Evolutionary conservation across 2,113 vertebrate species (phyloP), one percentile per base, ranked within the genome.

Genomic region (Scomber scombrus): DNA sequence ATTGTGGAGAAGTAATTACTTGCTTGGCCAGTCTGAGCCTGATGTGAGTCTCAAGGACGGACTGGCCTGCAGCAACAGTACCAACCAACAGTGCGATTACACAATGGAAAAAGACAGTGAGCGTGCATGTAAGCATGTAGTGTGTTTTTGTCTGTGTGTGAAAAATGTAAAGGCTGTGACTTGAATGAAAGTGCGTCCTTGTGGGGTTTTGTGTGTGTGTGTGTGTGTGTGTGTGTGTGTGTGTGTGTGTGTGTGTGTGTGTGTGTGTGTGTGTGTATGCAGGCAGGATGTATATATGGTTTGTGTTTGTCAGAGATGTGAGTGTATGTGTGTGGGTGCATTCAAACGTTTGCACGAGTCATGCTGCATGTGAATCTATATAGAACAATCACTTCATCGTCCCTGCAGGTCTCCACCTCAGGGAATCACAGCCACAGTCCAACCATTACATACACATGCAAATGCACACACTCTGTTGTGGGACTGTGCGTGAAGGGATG

Each of bases 1-100:
- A 61, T 26, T 64, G 76, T 85, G 56, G 60, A 90, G 90, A 89
- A 73, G 86, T 90, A 89, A 93, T 93, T 90, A 92, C 92, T 91
- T 90, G 87, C 92, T 92, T 87, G 91, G 85, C 82, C 76, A 60
- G 85, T 88, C 91, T 89, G 86, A 84, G 80, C 81, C 65, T 78
- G 85, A 80, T 90, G 77, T 80, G 73, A 85, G 71, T 86, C 82
- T 91, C 89, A 91, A 93, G 90, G 93, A 91, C 88, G 3, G 75
- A 76, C 84, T 75, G 5, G 82, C 84, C 84, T 58, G 55, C 82
- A 88, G 84, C 75, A 40, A 63, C 66, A 66, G 63, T 45, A 68
- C 75, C 82, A 49, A 71, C 34, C 78, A 50, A 78, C 81, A 67
- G 66, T 66, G 47, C 18, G 29, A 75, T 83, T 73, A 75, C 81